Evolutionary conservation across 2,888 invertebrate species (phyloP).

Genomic region (Macropis europaea): DNA sequence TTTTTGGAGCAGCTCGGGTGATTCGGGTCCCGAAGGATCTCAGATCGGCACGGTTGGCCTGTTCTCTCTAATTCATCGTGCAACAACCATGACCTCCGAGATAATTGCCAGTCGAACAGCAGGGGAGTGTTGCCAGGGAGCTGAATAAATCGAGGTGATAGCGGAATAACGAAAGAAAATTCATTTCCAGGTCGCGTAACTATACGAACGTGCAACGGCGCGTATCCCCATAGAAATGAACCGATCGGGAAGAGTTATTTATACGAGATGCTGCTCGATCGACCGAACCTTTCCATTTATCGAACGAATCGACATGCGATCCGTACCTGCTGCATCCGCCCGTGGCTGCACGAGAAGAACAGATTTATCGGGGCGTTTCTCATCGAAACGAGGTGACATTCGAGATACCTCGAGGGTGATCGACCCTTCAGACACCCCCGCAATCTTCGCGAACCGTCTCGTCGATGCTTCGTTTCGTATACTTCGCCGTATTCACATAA

Average conservation of each 20-base stretch:
- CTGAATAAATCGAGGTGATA: too few relatives aligned
- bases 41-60: too few relatives aligned
- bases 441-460: too few relatives aligned
- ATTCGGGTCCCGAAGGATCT: too few relatives aligned
- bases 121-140: too few relatives aligned
- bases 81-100: too few relatives aligned
- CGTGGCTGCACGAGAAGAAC: neutral
- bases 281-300: neutral
- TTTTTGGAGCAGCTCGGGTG: too few relatives aligned
- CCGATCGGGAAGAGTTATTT: neutral
- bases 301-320: constrained; percentile 3
- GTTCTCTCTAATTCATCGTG: too few relatives aligned
- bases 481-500: too few relatives aligned
- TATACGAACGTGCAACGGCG: neutral
- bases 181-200: neutral
- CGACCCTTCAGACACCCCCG: too few relatives aligned
- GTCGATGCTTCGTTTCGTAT: too few relatives aligned
- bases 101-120: too few relatives aligned
- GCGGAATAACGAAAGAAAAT: neutral
- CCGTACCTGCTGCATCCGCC: neutral
- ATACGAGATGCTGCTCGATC: neutral
- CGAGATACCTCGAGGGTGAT: constrained; percentile 6
- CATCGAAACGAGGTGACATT: constrained; percentile 11
- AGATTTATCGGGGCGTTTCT: constrained; percentile 13
- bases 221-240: neutral